Percentiles rank a stretch among this genome's conserved stretches.
Evolutionary conservation across 2,113 vertebrate species (phyloP).

Genomic region (Plotosus lineatus): DNA sequence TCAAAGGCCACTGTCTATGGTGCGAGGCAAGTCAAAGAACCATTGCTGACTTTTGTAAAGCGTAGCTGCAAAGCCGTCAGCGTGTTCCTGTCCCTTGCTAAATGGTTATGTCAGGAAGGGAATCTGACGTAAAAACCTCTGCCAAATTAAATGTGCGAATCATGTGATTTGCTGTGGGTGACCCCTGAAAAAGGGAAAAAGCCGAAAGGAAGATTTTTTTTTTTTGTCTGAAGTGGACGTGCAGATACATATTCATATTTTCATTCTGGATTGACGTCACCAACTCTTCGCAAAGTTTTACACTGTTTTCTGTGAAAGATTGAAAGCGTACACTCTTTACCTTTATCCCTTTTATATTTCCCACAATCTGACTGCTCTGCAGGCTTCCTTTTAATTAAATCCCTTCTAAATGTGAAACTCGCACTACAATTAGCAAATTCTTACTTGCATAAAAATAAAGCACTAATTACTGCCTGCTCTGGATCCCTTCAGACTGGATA

Average conservation of each 20-base stretch:
- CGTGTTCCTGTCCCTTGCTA: too few relatives aligned
- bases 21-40: too few relatives aligned
- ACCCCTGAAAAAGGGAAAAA: too few relatives aligned
- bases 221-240: not conserved
- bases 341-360: not conserved
- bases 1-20: too few relatives aligned
- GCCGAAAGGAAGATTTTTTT: too few relatives aligned
- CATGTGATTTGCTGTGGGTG: too few relatives aligned
- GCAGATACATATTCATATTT: not conserved
- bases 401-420: not conserved
- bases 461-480: not conserved
- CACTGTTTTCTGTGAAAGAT: not conserved
- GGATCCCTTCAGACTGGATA: not conserved
- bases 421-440: not conserved
- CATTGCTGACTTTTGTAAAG: too few relatives aligned
- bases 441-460: not conserved
- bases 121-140: too few relatives aligned
- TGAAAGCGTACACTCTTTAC: not conserved
- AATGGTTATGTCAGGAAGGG: too few relatives aligned
- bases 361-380: not conserved
- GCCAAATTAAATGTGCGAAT: too few relatives aligned
- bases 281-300: not conserved
- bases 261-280: not conserved
- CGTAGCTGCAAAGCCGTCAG: too few relatives aligned
- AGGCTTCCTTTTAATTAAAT: constrained; percentile 1